Conservation (phyloP, 1,140 invertebrate genomes). For the Papilio machaon region DNA sequence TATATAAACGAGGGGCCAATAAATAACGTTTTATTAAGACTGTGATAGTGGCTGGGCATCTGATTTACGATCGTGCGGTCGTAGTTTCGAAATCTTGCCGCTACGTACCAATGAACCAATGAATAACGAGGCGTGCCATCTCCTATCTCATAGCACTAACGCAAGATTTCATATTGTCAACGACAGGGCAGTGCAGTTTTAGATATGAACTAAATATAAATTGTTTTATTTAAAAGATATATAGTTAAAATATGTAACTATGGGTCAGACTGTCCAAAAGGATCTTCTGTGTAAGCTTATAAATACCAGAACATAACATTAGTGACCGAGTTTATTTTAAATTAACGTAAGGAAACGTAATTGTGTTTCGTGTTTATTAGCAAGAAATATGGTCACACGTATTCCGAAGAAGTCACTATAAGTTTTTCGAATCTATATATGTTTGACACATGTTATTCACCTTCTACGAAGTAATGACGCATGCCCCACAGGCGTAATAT, state of each 20-base stretch:
- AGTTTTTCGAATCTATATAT: background rate
- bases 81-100: constrained; percentile 15
- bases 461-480: constrained; percentile 10
- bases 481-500: background rate
- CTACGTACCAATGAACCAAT: background rate
- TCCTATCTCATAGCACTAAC: background rate
- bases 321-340: background rate
- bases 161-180: background rate
- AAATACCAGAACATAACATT: background rate
- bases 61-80: constrained; percentile 11
- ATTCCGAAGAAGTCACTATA: background rate
- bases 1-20: background rate
- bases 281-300: too few species aligned
- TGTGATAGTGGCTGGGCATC: constrained; percentile 10
- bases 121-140: constrained; percentile 19
- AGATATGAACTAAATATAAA: background rate
- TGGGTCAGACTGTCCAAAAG: background rate
- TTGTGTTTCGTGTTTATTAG: background rate
- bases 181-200: background rate
- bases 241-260: background rate
- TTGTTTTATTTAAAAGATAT: background rate
- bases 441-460: constrained; percentile 13
- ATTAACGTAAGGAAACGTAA: background rate
- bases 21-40: constrained; percentile 24
- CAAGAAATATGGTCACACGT: background rate